Conservation (phyloP, 2,888 invertebrate species). For the Perizoma affinitatum region DNA sequence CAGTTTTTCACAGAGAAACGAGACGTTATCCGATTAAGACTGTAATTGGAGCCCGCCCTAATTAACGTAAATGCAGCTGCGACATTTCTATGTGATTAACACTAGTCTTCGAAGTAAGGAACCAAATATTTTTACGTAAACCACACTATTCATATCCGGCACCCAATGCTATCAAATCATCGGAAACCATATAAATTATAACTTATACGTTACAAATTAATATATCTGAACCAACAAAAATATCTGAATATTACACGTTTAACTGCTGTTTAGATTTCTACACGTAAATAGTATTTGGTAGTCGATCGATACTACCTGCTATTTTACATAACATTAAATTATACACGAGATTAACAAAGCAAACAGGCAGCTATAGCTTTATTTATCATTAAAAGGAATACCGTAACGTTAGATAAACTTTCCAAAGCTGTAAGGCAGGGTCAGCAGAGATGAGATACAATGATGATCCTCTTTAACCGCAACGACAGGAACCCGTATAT, state of each 20-base stretch:
- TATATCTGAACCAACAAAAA: slow-evolving; percentile 35
- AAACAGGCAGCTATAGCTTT: slow-evolving; percentile 45
- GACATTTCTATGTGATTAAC: slow-evolving; percentile 31
- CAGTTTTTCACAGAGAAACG: too few species aligned
- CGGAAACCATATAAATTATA: slow-evolving; percentile 40
- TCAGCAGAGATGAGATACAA: background rate
- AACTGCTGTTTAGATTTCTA: slow-evolving; percentile 22
- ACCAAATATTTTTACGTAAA: slow-evolving; percentile 34
- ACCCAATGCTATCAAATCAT: slow-evolving; percentile 25
- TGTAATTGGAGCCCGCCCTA: too few species aligned
- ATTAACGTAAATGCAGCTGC: slow-evolving; percentile 44
- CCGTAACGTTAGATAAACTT: slow-evolving; percentile 26
- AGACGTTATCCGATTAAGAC: too few species aligned
- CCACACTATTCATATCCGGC: slow-evolving; percentile 31
- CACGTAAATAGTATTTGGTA: slow-evolving; percentile 26
- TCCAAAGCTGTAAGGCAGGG: slow-evolving; percentile 19
- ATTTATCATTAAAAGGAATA: slow-evolving; percentile 39
- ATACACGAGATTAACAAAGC: slow-evolving; percentile 35
- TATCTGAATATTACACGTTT: slow-evolving; percentile 28
- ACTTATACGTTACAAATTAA: slow-evolving; percentile 39
- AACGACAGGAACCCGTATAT: too few species aligned
- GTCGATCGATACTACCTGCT: slow-evolving; percentile 16
- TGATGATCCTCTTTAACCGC: too few species aligned
- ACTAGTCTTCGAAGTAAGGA: slow-evolving; percentile 37
- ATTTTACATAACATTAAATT: slow-evolving; percentile 31